Percentiles rank a stretch among this genome's conserved stretches.
phyloP scores from a whole-genome alignment of 1,140 invertebrate species.

The Drosophila busckii region DNA sequence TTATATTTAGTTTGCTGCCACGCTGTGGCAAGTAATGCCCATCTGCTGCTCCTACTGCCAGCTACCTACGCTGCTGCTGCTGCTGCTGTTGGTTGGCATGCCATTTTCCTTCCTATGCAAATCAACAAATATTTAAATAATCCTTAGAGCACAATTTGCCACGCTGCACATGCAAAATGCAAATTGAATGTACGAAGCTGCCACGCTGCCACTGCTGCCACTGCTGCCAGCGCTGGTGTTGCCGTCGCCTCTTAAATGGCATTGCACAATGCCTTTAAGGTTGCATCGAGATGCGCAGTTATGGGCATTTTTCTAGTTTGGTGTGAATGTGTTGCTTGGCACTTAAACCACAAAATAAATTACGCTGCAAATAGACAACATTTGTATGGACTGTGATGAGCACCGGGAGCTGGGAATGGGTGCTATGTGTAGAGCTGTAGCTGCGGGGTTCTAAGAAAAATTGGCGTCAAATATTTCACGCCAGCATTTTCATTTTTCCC shows the following conservation, averaged over 20 bases:
- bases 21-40: background rate
- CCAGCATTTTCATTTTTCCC: slow-evolving; percentile 43
- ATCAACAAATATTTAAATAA: slow-evolving; percentile 52
- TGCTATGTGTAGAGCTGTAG: slow-evolving; percentile 2
- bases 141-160: slow-evolving; percentile 28
- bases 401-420: background rate
- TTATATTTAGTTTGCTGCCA: too few relatives aligned
- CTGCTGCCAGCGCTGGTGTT: too few relatives aligned
- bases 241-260: slow-evolving; percentile 9
- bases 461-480: slow-evolving; percentile 70
- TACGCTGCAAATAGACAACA: slow-evolving; percentile 60
- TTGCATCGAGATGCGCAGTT: slow-evolving; percentile 6
- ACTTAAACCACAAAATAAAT: slow-evolving; percentile 49
- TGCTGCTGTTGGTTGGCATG: background rate
- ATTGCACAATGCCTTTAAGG: slow-evolving; percentile 13
- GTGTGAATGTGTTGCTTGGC: slow-evolving; percentile 3
- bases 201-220: background rate
- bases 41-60: background rate
- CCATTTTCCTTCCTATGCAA: slow-evolving; percentile 19
- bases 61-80: slow-evolving; percentile 1
- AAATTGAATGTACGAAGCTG: slow-evolving; percentile 39
- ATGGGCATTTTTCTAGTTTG: background rate
- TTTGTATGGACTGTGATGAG: slow-evolving; percentile 31
- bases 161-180: slow-evolving; percentile 38
- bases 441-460: slow-evolving; percentile 42